A percentile compares a stretch with the other conserved stretches of the same genome.
phyloP scores from a whole-genome alignment of 2,888 invertebrate species.

The Esperia sulphurella region DNA sequence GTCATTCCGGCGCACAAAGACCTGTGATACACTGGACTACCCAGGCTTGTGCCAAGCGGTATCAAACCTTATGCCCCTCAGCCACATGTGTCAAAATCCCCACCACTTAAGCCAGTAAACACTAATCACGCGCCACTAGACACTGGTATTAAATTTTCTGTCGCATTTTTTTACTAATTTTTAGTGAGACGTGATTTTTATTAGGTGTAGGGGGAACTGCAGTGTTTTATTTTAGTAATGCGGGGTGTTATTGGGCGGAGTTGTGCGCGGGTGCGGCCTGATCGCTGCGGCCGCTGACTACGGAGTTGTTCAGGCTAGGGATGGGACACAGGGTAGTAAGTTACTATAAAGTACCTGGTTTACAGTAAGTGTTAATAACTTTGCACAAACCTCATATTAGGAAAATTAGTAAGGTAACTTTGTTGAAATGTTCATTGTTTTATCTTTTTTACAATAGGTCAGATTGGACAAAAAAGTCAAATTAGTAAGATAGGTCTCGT shows the following conservation, averaged over 20 bases:
- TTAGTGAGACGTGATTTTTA: slow-evolving; percentile 11
- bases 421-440: too few species aligned
- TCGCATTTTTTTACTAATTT: slow-evolving; percentile 13
- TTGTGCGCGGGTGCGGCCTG: slow-evolving; percentile 55
- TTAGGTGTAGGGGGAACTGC: slow-evolving; percentile 11
- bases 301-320: slow-evolving; percentile 37
- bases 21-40: slow-evolving; percentile 49
- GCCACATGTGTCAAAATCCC: slow-evolving; percentile 73
- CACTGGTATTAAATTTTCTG: slow-evolving; percentile 13
- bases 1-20: slow-evolving; percentile 66
- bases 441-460: too few species aligned
- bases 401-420: too few species aligned
- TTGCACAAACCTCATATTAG: too few species aligned
- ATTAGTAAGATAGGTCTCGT: too few species aligned
- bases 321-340: slow-evolving; percentile 20
- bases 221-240: slow-evolving; percentile 26
- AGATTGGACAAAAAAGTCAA: too few species aligned
- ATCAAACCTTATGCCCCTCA: slow-evolving; percentile 63
- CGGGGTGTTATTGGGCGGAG: slow-evolving; percentile 25
- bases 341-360: not conserved
- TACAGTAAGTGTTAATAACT: too few species aligned
- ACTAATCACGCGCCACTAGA: slow-evolving; percentile 16
- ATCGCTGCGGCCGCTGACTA: slow-evolving; percentile 52
- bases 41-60: slow-evolving; percentile 74
- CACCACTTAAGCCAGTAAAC: slow-evolving; percentile 33